Evolutionary conservation across 2,888 invertebrate species (phyloP).

Genomic region (Heliconius charithonia): DNA sequence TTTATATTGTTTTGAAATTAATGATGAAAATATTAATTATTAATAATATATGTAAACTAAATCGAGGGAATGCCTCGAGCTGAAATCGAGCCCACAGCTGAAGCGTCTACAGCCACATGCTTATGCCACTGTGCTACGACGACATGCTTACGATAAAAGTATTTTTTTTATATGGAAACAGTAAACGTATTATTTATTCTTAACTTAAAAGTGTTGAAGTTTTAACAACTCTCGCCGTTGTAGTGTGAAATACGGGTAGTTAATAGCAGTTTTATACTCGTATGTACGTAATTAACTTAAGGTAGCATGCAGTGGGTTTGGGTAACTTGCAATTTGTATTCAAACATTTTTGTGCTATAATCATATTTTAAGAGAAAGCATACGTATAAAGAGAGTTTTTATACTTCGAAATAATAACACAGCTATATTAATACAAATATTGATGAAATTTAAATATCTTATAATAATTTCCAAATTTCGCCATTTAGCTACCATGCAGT

Average conservation of each 20-base stretch:
- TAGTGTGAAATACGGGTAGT: conserved; percentile 18
- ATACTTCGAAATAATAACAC: neutral
- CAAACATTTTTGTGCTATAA: conserved; percentile 2
- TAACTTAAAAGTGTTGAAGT: conserved; percentile 13
- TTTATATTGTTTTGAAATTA: too few species aligned
- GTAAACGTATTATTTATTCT: neutral
- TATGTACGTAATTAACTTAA: conserved; percentile 20
- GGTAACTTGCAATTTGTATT: neutral
- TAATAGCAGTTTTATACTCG: conserved; percentile 20
- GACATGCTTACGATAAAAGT: neutral
- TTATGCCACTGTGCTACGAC: too few species aligned
- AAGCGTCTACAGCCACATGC: too few species aligned
- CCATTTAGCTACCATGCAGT: too few species aligned
- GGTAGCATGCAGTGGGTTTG: conserved; percentile 1
- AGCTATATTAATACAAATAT: neutral
- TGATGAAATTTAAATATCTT: too few species aligned
- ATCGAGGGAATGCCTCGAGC: too few species aligned
- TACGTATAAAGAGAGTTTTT: neutral
- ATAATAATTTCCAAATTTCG: neutral
- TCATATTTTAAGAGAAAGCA: neutral
- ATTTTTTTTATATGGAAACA: neutral
- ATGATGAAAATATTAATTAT: too few species aligned
- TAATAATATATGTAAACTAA: too few species aligned
- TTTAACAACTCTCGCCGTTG: conserved; percentile 12
- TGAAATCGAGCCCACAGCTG: too few species aligned